Base-by-base conservation (phyloP, 2,797 vertebrate genomes). In the Mastacembelus armatus region DNA sequence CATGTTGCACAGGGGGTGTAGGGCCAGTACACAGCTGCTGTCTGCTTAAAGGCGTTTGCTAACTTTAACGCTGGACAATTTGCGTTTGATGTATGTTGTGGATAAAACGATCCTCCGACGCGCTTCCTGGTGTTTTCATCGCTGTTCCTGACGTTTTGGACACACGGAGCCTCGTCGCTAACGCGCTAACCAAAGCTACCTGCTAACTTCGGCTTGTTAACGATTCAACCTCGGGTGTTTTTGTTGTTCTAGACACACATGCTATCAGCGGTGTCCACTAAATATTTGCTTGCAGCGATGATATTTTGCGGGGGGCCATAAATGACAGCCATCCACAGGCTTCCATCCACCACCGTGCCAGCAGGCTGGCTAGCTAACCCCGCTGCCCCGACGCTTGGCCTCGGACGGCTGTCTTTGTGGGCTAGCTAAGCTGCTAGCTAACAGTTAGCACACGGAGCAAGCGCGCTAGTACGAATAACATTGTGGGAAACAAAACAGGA, bases 1-100 rank as follows among this genome's bases (percentile, higher is more conserved):
- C 93, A 94, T 94, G 90, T 94, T 93, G 91, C 89, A 90, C 85
- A 48, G 80, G 85, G 86, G 71, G 50, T 66, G 79, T 22, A 44
- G 83, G 85, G 72, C 70, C 66, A 67, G 63, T 44, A 55, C 63
- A 59, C 56, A 83, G 78, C 63, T 77, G 59, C 59, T 30, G 80
- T 71, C 66, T 48, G 49, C 24, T 19, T 64, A 15, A 48, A 78
- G 72, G 58, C 73, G 54, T 42, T 44, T 22, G 50, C 50, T n/a
- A 77, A 77, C 73, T 78, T 74, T 27, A 61, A 65, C 56, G 26
- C 14, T 15, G 56, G 48, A 24, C 36, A 59, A 66, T 63, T 45
- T 50, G 47, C 55, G 35, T 56, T 67, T 51, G 22, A 4, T 66
- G 2, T 36, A 14, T 59, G 52, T 52, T 78, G 57, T 39, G 19